Percentiles rank a stretch among this genome's conserved stretches.
Evolutionary conservation across 2,797 vertebrate genomes (phyloP).

Genomic region (Fundulus diaphanus): DNA sequence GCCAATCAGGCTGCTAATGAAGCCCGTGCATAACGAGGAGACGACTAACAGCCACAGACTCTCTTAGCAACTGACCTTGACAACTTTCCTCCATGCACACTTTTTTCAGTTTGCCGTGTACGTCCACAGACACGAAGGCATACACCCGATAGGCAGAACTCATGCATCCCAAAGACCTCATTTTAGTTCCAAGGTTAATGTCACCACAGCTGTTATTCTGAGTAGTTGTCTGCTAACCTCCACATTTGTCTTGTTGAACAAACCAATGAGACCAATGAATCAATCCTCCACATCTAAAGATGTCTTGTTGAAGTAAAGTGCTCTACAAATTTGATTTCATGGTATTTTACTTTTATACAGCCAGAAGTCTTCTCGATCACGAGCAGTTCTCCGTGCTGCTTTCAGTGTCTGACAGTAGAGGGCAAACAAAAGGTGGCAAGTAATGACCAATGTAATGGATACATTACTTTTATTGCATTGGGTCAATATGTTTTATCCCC

Average conservation of each 20-base stretch:
- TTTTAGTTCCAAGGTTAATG: not conserved
- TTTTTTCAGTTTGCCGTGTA: not conserved
- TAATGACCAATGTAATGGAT: too few relatives aligned
- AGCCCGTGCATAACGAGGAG: slow-evolving; percentile 39
- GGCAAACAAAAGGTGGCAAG: too few relatives aligned
- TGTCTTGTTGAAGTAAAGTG: not conserved
- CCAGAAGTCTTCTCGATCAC: too few relatives aligned
- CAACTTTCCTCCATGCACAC: slow-evolving; percentile 9
- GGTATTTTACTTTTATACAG: too few relatives aligned
- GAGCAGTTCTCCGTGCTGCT: not conserved
- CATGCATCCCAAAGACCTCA: not conserved
- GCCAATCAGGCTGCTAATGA: slow-evolving; percentile 59
- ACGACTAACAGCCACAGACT: slow-evolving; percentile 25
- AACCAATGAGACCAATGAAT: not conserved
- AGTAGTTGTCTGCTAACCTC: not conserved
- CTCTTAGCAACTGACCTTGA: slow-evolving; percentile 48
- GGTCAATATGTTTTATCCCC: too few relatives aligned
- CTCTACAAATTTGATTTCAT: too few relatives aligned
- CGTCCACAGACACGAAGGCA: not conserved
- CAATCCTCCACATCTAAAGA: not conserved
- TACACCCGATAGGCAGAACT: not conserved
- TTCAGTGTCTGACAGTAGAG: not conserved
- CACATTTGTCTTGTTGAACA: not conserved
- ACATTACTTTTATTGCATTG: too few relatives aligned
- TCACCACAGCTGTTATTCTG: not conserved